Conservation (phyloP, 2,888 invertebrate genomes). For the Spicauda simplicius region DNA sequence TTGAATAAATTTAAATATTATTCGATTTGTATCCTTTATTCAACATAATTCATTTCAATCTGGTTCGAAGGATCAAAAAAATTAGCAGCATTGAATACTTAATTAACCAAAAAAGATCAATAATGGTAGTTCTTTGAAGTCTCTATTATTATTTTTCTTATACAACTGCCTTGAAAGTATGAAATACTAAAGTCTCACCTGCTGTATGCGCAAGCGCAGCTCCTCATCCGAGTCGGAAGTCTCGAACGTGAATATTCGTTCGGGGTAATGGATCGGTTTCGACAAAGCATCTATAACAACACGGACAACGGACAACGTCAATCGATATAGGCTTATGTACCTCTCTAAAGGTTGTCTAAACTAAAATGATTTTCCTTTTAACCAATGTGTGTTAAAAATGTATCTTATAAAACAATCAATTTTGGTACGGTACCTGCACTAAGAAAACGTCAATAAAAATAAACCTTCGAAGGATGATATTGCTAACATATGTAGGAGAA, state of each 20-base stretch:
- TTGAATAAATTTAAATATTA: no score
- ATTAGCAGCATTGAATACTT: no score
- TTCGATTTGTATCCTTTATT: no score
- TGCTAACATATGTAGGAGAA: no score
- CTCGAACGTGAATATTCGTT: constrained; percentile 81
- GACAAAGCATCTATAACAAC: constrained; percentile 85
- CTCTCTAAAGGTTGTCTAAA: constrained; percentile 13
- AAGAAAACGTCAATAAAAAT: no score
- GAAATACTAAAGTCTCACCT: constrained; percentile 63
- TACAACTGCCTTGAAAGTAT: background rate
- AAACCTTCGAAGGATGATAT: no score
- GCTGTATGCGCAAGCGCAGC: constrained; percentile 80
- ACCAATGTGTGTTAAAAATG: no score
- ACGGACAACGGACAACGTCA: constrained; percentile 80
- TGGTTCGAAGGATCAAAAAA: constrained; percentile 7
- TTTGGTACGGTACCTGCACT: no score
- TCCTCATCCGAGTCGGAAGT: constrained; percentile 79
- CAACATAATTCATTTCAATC: background rate
- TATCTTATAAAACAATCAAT: no score
- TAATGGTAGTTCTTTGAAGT: background rate
- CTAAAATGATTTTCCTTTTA: constrained; percentile 3
- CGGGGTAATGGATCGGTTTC: constrained; percentile 82
- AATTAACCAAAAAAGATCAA: no score
- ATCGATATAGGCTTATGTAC: constrained; percentile 45
- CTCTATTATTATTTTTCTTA: background rate